Evolutionary conservation across 2,888 invertebrate genomes (phyloP).

Genomic region (Drosophila anomalata): DNA sequence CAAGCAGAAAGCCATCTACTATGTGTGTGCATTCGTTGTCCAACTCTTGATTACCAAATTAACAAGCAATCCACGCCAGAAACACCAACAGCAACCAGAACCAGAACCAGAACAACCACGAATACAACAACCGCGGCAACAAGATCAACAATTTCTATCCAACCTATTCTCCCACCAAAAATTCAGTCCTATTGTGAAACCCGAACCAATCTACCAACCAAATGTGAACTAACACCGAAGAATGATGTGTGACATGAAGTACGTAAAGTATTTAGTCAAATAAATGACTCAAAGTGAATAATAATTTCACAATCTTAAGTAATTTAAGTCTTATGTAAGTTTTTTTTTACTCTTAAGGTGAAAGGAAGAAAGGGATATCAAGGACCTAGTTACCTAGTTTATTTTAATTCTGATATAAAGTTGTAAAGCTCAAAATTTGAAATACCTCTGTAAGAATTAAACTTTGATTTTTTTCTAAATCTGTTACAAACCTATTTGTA

Average conservation of each 20-base stretch:
- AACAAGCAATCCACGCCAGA: constrained; percentile 39
- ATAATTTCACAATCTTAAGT: constrained; percentile 19
- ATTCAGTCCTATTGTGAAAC: constrained; percentile 24
- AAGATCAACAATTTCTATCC: constrained; percentile 41
- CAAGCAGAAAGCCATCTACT: constrained; percentile 46
- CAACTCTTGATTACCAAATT: constrained; percentile 55
- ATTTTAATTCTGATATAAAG: no score
- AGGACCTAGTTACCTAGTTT: no score
- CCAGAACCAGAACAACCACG: constrained; percentile 38
- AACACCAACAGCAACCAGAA: constrained; percentile 47
- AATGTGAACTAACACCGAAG: constrained; percentile 74
- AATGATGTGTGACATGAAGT: constrained; percentile 72
- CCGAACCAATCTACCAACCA: constrained; percentile 45
- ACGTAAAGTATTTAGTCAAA: constrained; percentile 59
- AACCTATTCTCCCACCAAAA: constrained; percentile 30
- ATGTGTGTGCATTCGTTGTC: constrained; percentile 61
- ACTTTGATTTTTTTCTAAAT: not conserved
- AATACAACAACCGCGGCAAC: constrained; percentile 36
- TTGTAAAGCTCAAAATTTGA: not conserved
- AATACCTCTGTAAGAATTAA: not conserved
- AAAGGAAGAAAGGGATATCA: not conserved
- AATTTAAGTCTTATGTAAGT: constrained; percentile 4
- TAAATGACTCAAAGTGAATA: not conserved
- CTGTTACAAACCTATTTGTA: not conserved
- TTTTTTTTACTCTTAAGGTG: not conserved